phyloP scores from a whole-genome alignment of 2,113 vertebrate species.

The Podilymbus podiceps region DNA sequence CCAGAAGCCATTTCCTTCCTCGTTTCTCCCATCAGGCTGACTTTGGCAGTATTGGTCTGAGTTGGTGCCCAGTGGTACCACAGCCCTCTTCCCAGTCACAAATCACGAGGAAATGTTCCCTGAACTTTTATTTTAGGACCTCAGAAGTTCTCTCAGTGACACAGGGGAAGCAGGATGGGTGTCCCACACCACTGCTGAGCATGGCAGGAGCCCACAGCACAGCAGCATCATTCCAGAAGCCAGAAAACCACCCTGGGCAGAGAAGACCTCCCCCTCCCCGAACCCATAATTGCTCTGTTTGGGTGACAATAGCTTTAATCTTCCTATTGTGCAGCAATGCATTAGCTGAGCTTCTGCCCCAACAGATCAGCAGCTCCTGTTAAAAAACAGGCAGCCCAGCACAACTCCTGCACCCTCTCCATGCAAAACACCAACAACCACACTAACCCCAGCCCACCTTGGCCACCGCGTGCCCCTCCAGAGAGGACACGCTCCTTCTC shows the following conservation, averaged over 20 bases:
- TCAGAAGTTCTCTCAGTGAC: background rate
- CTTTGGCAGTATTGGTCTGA: background rate
- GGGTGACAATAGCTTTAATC: background rate
- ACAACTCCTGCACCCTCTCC: background rate
- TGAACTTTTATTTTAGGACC: background rate
- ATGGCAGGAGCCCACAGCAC: background rate
- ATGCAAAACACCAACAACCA: fast-evolving
- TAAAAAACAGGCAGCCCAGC: background rate
- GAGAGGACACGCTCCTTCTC: fast-evolving
- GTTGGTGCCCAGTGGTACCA: background rate
- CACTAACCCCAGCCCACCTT: background rate
- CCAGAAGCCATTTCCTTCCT: background rate
- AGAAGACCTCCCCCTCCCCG: background rate
- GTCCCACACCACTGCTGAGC: background rate
- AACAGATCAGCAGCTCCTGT: background rate
- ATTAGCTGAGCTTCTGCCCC: background rate
- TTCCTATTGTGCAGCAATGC: background rate
- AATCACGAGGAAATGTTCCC: background rate
- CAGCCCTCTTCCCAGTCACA: background rate
- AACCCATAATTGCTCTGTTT: background rate
- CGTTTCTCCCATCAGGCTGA: background rate
- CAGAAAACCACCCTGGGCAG: background rate
- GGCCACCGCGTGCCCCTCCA: fast-evolving
- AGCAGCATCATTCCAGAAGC: background rate
- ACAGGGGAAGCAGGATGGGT: background rate